These are phyloP conservation scores for Pipistrellus pygmaeus DNA, from an alignment of 2,797 vertebrate species.

Conservation along the genomic window DNA sequence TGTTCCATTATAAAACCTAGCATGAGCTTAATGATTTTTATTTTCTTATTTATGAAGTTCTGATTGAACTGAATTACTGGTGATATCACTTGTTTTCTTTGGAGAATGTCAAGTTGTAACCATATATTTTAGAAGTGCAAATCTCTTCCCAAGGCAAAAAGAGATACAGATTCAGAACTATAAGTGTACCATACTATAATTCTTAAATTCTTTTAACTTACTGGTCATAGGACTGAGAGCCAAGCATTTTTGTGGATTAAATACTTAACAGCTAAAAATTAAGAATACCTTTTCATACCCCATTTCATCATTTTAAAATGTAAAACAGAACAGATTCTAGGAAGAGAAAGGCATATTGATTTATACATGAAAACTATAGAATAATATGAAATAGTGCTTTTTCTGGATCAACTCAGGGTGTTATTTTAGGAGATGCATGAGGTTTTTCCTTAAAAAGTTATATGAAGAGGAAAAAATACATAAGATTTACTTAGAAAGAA, in stretches of 20 bases:
- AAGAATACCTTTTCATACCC: constrained; percentile 46
- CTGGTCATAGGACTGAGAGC: background rate
- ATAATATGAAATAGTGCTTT: background rate
- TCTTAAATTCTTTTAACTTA: constrained; percentile 54
- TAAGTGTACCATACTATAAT: background rate
- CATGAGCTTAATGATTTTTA: background rate
- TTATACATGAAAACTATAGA: constrained; percentile 18
- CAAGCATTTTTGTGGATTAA: constrained; percentile 1
- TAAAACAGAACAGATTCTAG: constrained; percentile 15
- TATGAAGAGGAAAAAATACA: background rate
- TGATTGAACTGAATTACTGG: constrained; percentile 5
- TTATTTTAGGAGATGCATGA: constrained; percentile 5
- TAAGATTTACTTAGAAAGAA: constrained; percentile 3
- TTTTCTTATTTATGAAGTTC: constrained; percentile 45
- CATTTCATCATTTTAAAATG: constrained; percentile 36
- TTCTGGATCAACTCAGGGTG: background rate
- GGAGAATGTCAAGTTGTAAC: constrained; percentile 38
- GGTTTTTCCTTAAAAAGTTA: background rate
- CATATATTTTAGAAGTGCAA: constrained; percentile 36
- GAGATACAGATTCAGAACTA: constrained; percentile 28
- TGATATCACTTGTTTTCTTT: background rate
- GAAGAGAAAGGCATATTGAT: constrained; percentile 43
- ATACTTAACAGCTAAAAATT: constrained; percentile 26
- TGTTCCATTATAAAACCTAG: background rate
- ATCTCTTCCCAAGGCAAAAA: constrained; percentile 30